A percentile compares a stretch with the other conserved stretches of the same genome.
Evolutionary conservation across 2,888 invertebrate genomes (phyloP).

Genomic region (Listrodromus nycthemerus): DNA sequence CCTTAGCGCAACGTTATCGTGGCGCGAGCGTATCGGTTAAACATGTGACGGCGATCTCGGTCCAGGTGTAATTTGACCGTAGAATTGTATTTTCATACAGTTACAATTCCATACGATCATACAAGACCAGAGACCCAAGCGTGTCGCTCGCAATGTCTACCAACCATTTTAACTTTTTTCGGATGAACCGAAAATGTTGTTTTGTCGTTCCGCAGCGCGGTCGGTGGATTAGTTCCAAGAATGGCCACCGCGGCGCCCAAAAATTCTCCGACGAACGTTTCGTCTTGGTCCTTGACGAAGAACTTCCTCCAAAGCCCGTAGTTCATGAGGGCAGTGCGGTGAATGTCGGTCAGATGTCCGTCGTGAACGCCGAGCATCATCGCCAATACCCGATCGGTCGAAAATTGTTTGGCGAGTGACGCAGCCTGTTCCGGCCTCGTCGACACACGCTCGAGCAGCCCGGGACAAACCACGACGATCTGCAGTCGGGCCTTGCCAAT

Average conservation of each 20-base stretch:
- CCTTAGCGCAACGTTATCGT: no score
- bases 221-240: conserved; percentile 85
- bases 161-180: conserved; percentile 91
- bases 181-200: conserved; percentile 90
- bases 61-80: no score
- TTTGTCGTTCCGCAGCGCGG: conserved; percentile 85
- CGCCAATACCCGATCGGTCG: conserved; percentile 91
- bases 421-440: conserved; percentile 86
- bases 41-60: no score
- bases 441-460: conserved; percentile 88
- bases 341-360: conserved; percentile 88
- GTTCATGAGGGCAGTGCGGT: conserved; percentile 89
- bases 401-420: conserved; percentile 87
- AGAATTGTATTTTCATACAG: no score
- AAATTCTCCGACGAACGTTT: conserved; percentile 93
- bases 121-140: neutral
- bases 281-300: conserved; percentile 92
- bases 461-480: conserved; percentile 92
- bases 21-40: no score
- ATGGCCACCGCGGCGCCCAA: conserved; percentile 93
- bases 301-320: conserved; percentile 93
- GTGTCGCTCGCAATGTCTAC: neutral
- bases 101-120: neutral
- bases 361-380: conserved; percentile 93
- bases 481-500: conserved; percentile 90